A percentile compares a stretch with the other conserved stretches of the same genome.
Conservation (phyloP, 2,797 vertebrate species). For the Epinephelus coioides region DNA sequence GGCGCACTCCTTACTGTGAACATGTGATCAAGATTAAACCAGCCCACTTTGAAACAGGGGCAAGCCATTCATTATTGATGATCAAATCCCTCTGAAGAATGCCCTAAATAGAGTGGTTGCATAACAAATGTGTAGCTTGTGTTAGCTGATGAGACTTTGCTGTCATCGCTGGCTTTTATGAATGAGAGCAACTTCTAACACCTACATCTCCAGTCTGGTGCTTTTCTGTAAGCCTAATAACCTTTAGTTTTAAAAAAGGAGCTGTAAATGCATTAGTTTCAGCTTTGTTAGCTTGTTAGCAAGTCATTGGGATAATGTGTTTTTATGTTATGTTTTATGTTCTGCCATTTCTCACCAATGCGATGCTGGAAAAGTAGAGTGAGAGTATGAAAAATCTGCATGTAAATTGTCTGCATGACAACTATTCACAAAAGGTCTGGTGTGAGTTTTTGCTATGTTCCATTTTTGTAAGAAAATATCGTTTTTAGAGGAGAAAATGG, state of each 20-base stretch:
- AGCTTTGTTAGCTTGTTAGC: neutral
- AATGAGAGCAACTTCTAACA: constrained; percentile 32
- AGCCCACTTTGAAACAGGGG: constrained; percentile 62
- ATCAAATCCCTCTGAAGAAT: constrained; percentile 66
- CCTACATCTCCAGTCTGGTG: neutral
- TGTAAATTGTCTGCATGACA: no score
- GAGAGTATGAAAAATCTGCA: no score
- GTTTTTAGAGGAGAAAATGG: no score
- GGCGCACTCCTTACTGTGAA: constrained; percentile 22
- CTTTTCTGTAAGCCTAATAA: neutral
- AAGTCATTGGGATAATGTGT: neutral
- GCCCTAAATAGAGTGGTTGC: constrained; percentile 67
- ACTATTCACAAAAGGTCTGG: no score
- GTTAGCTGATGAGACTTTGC: constrained; percentile 36
- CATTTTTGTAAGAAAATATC: no score
- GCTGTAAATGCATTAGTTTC: neutral
- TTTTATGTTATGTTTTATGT: no score
- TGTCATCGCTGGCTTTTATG: constrained; percentile 38
- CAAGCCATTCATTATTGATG: constrained; percentile 77
- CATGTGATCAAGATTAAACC: constrained; percentile 56
- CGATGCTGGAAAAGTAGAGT: no score
- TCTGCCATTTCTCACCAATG: no score
- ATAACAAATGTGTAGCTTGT: constrained; percentile 50
- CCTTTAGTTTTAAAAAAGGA: neutral
- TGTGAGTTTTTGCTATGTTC: no score